Percentiles rank a stretch among this genome's conserved stretches.
These are phyloP conservation scores for Neostethus bicornis DNA, from an alignment of 2,797 vertebrate genomes.

Conservation along the genomic window DNA sequence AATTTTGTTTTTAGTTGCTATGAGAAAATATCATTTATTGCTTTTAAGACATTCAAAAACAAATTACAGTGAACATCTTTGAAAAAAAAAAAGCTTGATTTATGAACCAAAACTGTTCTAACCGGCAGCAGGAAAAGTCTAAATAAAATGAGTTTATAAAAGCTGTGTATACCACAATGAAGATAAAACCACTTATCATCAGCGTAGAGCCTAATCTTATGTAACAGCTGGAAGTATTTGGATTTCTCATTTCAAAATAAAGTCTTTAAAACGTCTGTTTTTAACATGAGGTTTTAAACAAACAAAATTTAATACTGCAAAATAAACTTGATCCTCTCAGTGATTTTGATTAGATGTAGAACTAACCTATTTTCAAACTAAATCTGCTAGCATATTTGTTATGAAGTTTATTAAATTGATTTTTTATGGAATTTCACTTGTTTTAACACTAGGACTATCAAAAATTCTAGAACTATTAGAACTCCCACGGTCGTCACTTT, in stretches of 20 bases:
- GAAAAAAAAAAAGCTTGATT: background rate
- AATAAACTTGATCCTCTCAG: no score
- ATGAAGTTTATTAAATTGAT: no score
- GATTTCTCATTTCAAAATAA: background rate
- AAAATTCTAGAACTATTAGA: no score
- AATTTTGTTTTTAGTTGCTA: background rate
- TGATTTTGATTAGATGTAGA: no score
- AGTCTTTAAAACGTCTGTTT: no score
- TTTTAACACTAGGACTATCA: no score
- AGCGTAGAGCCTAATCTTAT: background rate
- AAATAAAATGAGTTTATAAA: background rate
- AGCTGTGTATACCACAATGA: background rate
- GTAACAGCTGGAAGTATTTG: background rate
- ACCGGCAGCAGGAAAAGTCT: constrained; percentile 1
- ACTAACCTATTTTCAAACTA: no score
- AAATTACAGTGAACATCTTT: background rate
- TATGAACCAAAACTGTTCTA: background rate
- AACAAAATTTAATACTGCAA: no score
- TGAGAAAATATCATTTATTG: background rate
- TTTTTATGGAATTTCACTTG: no score
- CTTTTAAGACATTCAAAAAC: background rate
- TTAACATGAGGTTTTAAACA: no score
- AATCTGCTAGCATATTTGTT: no score
- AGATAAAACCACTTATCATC: background rate
- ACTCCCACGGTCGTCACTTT: no score